Evolutionary conservation across 2,113 vertebrate species (phyloP), one percentile per base, ranked within the genome.

Genomic region (Ameiurus melas): DNA sequence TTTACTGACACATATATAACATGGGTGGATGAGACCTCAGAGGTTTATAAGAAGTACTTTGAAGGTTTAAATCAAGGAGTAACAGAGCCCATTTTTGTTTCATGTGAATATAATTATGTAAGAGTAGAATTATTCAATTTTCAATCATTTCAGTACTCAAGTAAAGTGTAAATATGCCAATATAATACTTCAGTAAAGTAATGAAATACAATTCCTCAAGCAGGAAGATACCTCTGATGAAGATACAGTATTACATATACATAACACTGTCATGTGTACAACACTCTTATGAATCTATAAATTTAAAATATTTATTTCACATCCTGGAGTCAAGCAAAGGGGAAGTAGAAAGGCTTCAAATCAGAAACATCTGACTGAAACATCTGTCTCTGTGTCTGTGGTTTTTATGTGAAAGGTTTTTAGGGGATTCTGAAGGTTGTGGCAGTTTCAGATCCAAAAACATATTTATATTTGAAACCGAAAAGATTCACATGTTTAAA

Each of bases 371-470:
- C 25, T 0, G 36, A 13, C 62, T 16, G 14, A 17, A 78, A 53
- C 85, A 80, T 39, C 75, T 86, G 85, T 81, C 20, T 55, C 27
- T 64, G 16, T 51, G 47, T n/a, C n/a, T 47, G 47, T 47, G 39
- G 39, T 43, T 43, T 43, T 5, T 43, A 43, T 43, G 4, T 43
- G 3, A 43, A 5, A 43, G 39, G 39, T 47, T 47, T 47, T 47
- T 47, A 47, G 43, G 5, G 43, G 43, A 6, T 47, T 47, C 43
- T 47, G 43, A 6, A 5, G 43, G 43, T 5, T 43, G 5, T 6
- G 43, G 43, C n/a, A n/a, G 85, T 81, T 87, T 87, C 77, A 39
- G 8, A 14, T 20, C 78, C 53, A 43, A 53, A 43, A 68, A 64
- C 13, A 5, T 8, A 10, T 13, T 22, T n/a, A 68, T 9, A 64